Conservation (phyloP, 1,140 invertebrate species). For the Drosophila lini region DNA sequence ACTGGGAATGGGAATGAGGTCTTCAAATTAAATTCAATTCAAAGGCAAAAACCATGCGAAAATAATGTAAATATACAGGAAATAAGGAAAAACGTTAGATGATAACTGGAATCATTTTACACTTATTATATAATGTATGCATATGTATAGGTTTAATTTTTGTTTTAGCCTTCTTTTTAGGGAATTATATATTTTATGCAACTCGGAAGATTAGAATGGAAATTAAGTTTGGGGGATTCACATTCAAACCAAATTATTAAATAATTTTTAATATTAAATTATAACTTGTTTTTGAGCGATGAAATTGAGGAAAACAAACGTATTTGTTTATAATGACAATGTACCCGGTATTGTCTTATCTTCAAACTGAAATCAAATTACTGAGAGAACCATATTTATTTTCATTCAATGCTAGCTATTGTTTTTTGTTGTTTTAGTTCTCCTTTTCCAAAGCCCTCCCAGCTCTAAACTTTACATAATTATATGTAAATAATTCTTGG, state of each 20-base stretch:
- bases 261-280: background rate
- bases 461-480: slow-evolving; percentile 47
- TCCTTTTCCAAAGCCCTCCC: slow-evolving; percentile 16
- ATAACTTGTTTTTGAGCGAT: background rate
- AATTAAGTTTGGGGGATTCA: slow-evolving; percentile 3
- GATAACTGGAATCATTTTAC: slow-evolving; percentile 28
- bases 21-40: slow-evolving; percentile 59
- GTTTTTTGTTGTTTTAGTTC: slow-evolving; percentile 13
- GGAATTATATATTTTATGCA: background rate
- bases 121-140: slow-evolving; percentile 15
- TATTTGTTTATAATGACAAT: background rate
- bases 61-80: slow-evolving; percentile 44
- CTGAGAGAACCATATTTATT: slow-evolving; percentile 2
- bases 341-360: background rate
- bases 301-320: background rate
- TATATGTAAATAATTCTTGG: slow-evolving; percentile 62
- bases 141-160: background rate
- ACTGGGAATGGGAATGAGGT: slow-evolving; percentile 41
- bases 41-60: slow-evolving; percentile 46
- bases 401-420: slow-evolving; percentile 6
- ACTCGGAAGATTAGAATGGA: background rate
- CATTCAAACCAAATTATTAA: background rate
- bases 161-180: background rate
- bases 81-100: slow-evolving; percentile 22
- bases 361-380: background rate